phyloP scores from a whole-genome alignment of 53 echinoderm and acorn worm genomes.

The Holothuria scabra region DNA sequence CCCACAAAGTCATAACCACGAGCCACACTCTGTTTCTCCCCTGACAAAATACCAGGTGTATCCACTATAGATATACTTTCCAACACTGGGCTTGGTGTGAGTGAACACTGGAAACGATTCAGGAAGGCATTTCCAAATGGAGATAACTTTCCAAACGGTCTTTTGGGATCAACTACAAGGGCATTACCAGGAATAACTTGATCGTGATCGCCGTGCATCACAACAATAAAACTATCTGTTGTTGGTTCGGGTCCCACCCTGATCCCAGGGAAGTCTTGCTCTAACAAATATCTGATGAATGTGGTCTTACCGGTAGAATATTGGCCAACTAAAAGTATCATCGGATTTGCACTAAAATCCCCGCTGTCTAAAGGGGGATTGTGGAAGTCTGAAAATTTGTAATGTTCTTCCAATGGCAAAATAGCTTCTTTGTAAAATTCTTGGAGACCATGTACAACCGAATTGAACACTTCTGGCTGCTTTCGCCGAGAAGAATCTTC shows the following conservation, averaged over 20 bases:
- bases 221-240: constrained; percentile 93
- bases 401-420: constrained; percentile 84
- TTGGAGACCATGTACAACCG: constrained; percentile 79
- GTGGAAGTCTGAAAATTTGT: constrained; percentile 92
- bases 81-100: constrained; percentile 71
- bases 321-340: constrained; percentile 97
- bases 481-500: constrained; percentile 82
- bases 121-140: constrained; percentile 97
- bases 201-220: constrained; percentile 81
- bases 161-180: constrained; percentile 91
- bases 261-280: constrained; percentile 93
- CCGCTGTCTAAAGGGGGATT: constrained; percentile 83
- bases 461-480: constrained; percentile 77
- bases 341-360: constrained; percentile 90
- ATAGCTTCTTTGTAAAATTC: constrained; percentile 79
- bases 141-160: constrained; percentile 81
- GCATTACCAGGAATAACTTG: constrained; percentile 96
- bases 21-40: constrained; percentile 89
- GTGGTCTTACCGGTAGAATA: constrained; percentile 99
- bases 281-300: constrained; percentile 90
- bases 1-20: constrained; percentile 94
- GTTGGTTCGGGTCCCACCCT: constrained; percentile 95
- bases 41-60: constrained; percentile 94
- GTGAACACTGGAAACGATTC: constrained; percentile 93
- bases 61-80: constrained; percentile 95